Conservation (phyloP, 2,888 invertebrate genomes). For the Uropetala carovei region DNA sequence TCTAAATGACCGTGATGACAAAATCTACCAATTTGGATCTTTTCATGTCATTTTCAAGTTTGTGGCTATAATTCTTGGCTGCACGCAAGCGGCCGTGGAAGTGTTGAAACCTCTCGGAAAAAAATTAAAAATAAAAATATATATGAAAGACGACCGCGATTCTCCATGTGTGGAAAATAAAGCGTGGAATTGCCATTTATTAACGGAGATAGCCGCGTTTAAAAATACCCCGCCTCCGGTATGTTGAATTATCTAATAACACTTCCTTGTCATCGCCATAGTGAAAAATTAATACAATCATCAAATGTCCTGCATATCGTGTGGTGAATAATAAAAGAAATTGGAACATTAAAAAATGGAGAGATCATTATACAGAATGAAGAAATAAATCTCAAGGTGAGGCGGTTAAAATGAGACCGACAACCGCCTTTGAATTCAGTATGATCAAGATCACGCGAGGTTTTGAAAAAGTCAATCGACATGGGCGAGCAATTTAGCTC, state of each 20-base stretch:
- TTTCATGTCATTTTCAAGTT: not conserved
- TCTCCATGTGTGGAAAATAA: not conserved
- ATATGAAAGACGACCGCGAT: not conserved
- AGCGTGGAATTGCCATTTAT: not conserved
- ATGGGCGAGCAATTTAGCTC: not conserved
- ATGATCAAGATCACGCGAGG: not conserved
- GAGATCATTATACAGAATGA: not conserved
- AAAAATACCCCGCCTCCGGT: not conserved
- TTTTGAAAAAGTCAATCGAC: not conserved
- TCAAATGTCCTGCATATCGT: not conserved
- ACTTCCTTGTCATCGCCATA: not conserved
- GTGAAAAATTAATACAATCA: not conserved
- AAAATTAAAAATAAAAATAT: not conserved
- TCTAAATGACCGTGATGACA: not conserved
- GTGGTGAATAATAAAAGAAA: not conserved
- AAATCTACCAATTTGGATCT: not conserved
- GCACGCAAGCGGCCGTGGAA: not conserved
- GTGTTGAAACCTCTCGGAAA: not conserved
- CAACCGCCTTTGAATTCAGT: not conserved
- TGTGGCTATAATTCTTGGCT: not conserved
- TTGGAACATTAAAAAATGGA: not conserved
- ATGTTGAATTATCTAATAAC: not conserved
- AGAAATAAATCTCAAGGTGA: not conserved
- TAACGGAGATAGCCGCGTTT: not conserved
- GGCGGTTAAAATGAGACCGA: not conserved